Percentiles rank a stretch among this genome's conserved stretches.
Evolutionary conservation across 1,140 invertebrate species (phyloP).

Genomic region (Drosophila mauritiana): DNA sequence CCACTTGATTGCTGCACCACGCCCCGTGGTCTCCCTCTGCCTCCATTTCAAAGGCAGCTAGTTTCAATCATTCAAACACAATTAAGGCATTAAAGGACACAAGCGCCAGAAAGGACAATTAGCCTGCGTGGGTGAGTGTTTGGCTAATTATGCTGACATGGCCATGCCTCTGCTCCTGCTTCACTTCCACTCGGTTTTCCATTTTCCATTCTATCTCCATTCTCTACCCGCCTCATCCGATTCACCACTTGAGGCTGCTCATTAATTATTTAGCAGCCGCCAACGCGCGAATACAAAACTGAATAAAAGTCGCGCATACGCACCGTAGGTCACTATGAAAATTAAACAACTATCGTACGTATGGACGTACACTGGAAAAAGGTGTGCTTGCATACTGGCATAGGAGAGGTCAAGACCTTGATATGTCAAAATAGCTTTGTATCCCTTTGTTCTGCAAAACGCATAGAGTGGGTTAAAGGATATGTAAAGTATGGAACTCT

Average conservation of each 20-base stretch:
- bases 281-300: slow-evolving; percentile 57
- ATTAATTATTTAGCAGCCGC: slow-evolving; percentile 78
- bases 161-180: slow-evolving; percentile 29
- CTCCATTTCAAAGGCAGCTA: slow-evolving; percentile 45
- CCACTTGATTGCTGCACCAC: slow-evolving; percentile 44
- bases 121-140: slow-evolving; percentile 29
- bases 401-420: too few relatives aligned
- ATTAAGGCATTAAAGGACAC: slow-evolving; percentile 69
- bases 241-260: slow-evolving; percentile 61
- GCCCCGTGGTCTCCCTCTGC: not conserved
- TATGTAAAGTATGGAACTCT: too few relatives aligned
- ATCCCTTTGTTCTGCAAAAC: too few relatives aligned
- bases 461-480: too few relatives aligned
- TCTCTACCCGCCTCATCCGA: slow-evolving; percentile 7
- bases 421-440: too few relatives aligned
- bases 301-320: slow-evolving; percentile 75
- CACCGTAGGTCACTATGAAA: slow-evolving; percentile 59
- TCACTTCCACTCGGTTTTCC: not conserved
- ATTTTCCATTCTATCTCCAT: not conserved
- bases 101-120: slow-evolving; percentile 58
- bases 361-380: slow-evolving; percentile 14
- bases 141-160: slow-evolving; percentile 70
- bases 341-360: slow-evolving; percentile 52
- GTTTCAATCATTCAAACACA: slow-evolving; percentile 76
- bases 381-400: not conserved